These are phyloP conservation scores for Clarias gariepinus DNA, from an alignment of 2,113 vertebrate genomes.

Conservation along the genomic window DNA sequence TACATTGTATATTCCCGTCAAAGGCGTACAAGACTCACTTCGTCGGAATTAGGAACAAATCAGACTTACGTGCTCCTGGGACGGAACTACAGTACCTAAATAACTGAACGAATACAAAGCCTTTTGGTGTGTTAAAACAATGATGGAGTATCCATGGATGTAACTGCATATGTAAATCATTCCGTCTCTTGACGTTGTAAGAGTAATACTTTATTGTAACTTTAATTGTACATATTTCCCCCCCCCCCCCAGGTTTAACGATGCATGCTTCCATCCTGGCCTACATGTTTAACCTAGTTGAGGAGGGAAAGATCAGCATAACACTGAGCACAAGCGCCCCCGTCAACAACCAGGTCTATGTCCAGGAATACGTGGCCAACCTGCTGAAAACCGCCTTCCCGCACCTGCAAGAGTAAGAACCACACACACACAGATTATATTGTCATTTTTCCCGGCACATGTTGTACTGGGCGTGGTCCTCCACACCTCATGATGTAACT, in stretches of 20 bases:
- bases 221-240: not conserved
- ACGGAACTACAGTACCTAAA: no score
- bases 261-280: conserved; percentile 99
- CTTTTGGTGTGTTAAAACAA: not conserved
- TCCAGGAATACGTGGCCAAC: conserved; percentile 98
- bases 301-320: conserved; percentile 95
- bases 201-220: no score
- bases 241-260: conserved; percentile 82
- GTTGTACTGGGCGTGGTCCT: not conserved
- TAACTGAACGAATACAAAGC: not conserved
- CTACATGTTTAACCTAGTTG: conserved; percentile 99
- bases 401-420: conserved; percentile 94
- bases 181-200: no score
- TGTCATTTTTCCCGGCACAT: not conserved
- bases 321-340: conserved; percentile 84
- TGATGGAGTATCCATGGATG: not conserved
- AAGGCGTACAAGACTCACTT: no score
- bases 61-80: no score
- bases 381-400: conserved; percentile 97
- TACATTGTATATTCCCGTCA: no score
- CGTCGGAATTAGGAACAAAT: no score
- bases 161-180: not conserved
- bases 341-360: conserved; percentile 91
- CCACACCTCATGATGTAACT: not conserved
- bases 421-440: not conserved